phyloP scores from a whole-genome alignment of 1,140 invertebrate genomes.

The Aphidius ervi region DNA sequence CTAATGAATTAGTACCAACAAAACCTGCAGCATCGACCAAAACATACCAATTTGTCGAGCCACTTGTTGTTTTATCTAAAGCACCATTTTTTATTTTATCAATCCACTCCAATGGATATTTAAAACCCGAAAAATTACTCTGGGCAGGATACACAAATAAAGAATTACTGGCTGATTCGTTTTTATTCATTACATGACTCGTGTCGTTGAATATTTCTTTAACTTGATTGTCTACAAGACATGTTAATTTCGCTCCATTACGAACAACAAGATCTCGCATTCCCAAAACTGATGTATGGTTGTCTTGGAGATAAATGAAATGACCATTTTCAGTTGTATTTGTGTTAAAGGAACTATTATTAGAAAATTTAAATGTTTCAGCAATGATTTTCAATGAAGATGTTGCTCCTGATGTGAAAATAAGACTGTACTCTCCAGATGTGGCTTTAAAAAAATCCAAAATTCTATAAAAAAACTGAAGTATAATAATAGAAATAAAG shows the following conservation, averaged over 20 bases:
- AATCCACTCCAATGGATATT: slow-evolving; percentile 79
- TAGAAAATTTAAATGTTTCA: slow-evolving; percentile 71
- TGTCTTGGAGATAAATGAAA: slow-evolving; percentile 83
- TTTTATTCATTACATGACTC: slow-evolving; percentile 25
- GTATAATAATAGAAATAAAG: slow-evolving; percentile 9
- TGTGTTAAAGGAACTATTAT: slow-evolving; percentile 13
- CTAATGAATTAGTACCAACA: slow-evolving; percentile 73
- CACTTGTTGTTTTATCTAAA: slow-evolving; percentile 50
- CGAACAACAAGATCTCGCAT: slow-evolving; percentile 68
- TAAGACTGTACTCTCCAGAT: slow-evolving; percentile 74
- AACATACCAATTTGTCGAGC: slow-evolving; percentile 65
- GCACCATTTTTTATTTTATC: slow-evolving; percentile 60
- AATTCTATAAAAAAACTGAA: slow-evolving; percentile 57
- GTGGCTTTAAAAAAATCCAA: slow-evolving; percentile 81
- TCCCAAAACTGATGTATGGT: slow-evolving; percentile 92
- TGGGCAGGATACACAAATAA: slow-evolving; percentile 87
- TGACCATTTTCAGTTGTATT: slow-evolving; percentile 48
- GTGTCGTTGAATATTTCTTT: slow-evolving; percentile 42
- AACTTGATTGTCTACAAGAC: slow-evolving; percentile 55
- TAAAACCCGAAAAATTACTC: slow-evolving; percentile 91
- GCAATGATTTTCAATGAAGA: slow-evolving; percentile 76
- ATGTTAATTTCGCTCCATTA: slow-evolving; percentile 53
- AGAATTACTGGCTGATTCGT: slow-evolving; percentile 48
- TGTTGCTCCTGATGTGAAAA: slow-evolving; percentile 91
- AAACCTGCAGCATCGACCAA: slow-evolving; percentile 83